Base-by-base conservation (phyloP, 2,888 invertebrate genomes). In the Mythimna loreyi region DNA sequence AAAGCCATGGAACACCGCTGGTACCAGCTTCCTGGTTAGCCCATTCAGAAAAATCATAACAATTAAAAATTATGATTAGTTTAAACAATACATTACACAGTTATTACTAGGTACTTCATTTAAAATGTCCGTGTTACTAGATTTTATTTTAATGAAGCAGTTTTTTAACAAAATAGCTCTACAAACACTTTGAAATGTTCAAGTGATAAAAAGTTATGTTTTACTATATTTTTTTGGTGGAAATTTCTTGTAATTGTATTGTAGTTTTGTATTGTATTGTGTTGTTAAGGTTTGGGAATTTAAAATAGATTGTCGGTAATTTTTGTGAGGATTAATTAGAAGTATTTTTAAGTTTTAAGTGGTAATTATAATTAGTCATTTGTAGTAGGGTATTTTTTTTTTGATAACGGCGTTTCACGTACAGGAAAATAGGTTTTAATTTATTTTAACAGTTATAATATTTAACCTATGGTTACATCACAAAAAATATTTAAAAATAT, bases 21-120 rank as follows among this genome's bases (percentile, higher is more conserved):
- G 36, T 67, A 47, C 28, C 65, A 65, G 65, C 36, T 80, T 81
- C 82, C 82, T 82, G 83, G 36, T 67, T 58, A 61, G 30, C 40
- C 47, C 23, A 78, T 73, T 74, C 61, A 74, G 57, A 67, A 53
- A 78, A 68, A 64, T 43, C 43, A 30, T 33, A 67, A 71, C 72
- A 78, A 67, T 75, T 64, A 65, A 71, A 57, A 56, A 62, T 40
- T 71, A 73, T 67, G 53, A 76, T 71, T 66, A 74, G 33, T 58
- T 19, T 36, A 67, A 50, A 79, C 82, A 82, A 78, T 75, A 70
- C 55, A 62, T 65, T 52, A 30, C 57, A 64, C 68, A 59, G 68
- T 74, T 76, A 67, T 49, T 40, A 65, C 13, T 28, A 65, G 55
- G 60, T 56, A 25, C 72, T 45, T 72, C 36, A 59, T 52, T 50